A percentile compares a stretch with the other conserved stretches of the same genome.
These are phyloP conservation scores for Acanthiza pusilla DNA, from an alignment of 2,797 vertebrate species.

Conservation along the genomic window DNA sequence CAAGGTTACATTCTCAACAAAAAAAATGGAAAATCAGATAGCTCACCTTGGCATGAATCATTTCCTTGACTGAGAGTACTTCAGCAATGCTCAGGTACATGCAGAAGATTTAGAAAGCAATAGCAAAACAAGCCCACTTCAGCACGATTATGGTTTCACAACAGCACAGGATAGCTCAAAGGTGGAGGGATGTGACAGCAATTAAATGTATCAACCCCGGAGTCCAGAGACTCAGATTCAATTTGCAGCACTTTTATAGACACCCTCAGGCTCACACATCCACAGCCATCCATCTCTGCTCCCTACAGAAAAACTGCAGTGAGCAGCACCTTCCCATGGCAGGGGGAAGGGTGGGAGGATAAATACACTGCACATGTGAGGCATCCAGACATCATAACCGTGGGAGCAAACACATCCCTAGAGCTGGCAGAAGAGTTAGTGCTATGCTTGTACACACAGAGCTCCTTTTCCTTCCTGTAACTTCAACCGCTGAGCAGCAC, in stretches of 20 bases:
- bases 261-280: not conserved
- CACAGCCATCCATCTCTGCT: not conserved
- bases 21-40: not conserved
- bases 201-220: not conserved
- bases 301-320: not conserved
- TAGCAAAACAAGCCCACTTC: not conserved
- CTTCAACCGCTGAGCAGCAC: not conserved
- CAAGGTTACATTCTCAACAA: not conserved
- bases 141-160: not conserved
- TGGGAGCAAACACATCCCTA: not conserved
- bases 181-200: not conserved
- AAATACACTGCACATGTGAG: not conserved
- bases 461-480: not conserved
- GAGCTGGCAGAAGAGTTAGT: not conserved
- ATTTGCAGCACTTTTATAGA: not conserved
- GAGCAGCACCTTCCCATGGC: not conserved
- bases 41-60: not conserved
- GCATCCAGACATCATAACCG: not conserved
- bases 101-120: not conserved
- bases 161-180: not conserved
- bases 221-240: not conserved
- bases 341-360: not conserved
- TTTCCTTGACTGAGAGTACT: not conserved
- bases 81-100: not conserved
- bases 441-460: too few relatives aligned